Base-by-base conservation (phyloP, 2,113 vertebrate genomes). In the Hippocampus mohnikei region DNA sequence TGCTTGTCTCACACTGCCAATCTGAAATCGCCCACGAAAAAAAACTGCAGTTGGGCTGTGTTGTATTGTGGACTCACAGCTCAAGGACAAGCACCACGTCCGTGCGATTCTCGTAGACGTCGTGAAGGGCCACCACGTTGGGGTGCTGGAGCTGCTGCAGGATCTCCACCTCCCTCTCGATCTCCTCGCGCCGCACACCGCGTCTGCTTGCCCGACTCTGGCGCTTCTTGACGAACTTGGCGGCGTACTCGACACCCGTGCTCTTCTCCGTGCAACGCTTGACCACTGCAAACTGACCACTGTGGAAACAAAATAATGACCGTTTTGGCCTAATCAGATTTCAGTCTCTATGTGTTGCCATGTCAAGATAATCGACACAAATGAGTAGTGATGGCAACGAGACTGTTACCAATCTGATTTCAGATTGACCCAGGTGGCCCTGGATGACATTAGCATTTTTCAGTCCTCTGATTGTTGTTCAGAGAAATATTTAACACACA, bases 171-270 rank as follows among this genome's bases (percentile, higher is more conserved):
- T 99, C 97, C 9, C 96, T 91, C 84, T 96, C 94, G 0, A 98
- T 98, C 78, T 96, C 95, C 76, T 98, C 95, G 0, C 92, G 92
- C 16, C 85, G 90, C 60, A 99, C 95, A 0, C 96, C 97, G 0
- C 96, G 93, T 44, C 94, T 91, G 88, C 97, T 98, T 71, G 86
- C 94, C 5, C 82, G 92, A 72, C 91, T 96, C 87, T 93, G 95
- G 0, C 95, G 92, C 85, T 99, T 99, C 88, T 98, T 98, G 79
- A 99, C 97, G 90, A 97, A 98, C 84, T 99, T 99, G 25, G 95
- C 97, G 0, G 97, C 97, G 0, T 90, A 98, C 46, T 95, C 94
- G 1, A 74, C 1, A 0, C 94, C 94, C 0, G 94, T 93, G 87
- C 91, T 94, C 77, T 88, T 96, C 83, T 98, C 96, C 40, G 56